Evolutionary conservation across 2,888 invertebrate genomes (phyloP), one percentile per base, ranked within the genome.

Genomic region (Archips xylosteana): DNA sequence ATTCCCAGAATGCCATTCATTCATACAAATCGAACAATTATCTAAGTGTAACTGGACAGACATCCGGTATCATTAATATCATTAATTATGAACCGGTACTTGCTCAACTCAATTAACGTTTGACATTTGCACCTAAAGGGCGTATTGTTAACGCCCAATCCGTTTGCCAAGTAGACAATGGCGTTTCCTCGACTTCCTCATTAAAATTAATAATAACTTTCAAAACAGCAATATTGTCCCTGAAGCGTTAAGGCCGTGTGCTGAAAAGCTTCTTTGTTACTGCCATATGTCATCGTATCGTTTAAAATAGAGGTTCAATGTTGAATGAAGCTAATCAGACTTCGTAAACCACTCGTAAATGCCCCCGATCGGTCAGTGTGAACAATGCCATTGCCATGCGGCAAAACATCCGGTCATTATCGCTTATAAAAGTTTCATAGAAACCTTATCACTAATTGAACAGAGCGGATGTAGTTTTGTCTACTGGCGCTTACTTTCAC

Each of bases 351-450:
- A 63, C 62, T 71, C 47, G 70, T 67, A 47, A 75, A 68, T 59
- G 71, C 49, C 68, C 68, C 77, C 72, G 76, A 79, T 79, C 78
- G 77, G 80, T 76, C 76, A 80, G 75, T 76, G 74, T 77, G 85
- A 89, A 92, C 91, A 92, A 92, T 92, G 84, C 87, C 85, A 87
- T 54, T 64, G 65, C 74, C 88, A 88, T 87, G 86, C 86, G 85
- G 84, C 83, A 87, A 92, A 92, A 92, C 91, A 92, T 92, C 92
- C 92, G 92, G 89, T 80, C 78, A 87, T 88, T 91, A 91, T 92
- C 91, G 87, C 74, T 81, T 78, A 84, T 78, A 79, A 87, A 86
- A 87, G 84, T 89, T 87, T 81, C 82, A 87, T 85, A 85, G 85
- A 85, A 87, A 85, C 83, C 79, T 77, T 76, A 74, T 73, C 73